Conservation (phyloP, 1,140 invertebrate species). For the Nasonia longicornis region DNA sequence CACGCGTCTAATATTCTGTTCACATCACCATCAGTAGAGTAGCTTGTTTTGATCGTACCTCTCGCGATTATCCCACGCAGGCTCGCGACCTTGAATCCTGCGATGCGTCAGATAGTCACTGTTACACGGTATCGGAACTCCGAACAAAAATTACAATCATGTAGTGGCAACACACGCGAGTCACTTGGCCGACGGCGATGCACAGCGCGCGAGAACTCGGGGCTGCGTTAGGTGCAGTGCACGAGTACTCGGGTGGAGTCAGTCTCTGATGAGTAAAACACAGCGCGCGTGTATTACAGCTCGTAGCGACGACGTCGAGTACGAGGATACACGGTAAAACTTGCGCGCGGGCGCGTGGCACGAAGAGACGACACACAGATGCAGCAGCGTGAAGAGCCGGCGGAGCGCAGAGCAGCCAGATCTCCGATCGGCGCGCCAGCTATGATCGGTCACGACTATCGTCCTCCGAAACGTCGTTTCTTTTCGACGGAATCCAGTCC, state of each 20-base stretch:
- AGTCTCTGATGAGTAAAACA: neutral
- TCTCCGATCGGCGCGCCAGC: constrained; percentile 68
- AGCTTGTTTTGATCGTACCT: neutral
- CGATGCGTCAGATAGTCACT: neutral
- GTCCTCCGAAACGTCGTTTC: constrained; percentile 69
- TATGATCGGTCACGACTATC: constrained; percentile 70
- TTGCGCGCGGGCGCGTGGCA: constrained; percentile 39
- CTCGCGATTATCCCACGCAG: constrained; percentile 10
- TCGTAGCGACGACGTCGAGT: neutral
- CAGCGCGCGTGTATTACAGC: too few relatives aligned
- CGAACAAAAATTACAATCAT: neutral
- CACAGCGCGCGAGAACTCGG: neutral
- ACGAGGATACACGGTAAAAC: constrained; percentile 26
- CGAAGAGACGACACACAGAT: constrained; percentile 5
- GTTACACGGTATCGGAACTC: neutral
- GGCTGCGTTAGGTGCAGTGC: neutral
- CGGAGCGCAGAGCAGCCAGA: constrained; percentile 48
- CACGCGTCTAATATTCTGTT: neutral
- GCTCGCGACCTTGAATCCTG: constrained; percentile 22
- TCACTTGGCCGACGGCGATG: neutral
- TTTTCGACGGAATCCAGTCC: constrained; percentile 65
- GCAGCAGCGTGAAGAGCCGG: constrained; percentile 38
- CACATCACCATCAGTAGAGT: constrained; percentile 1
- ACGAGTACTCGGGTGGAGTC: neutral
- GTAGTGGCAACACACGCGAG: neutral